These are phyloP conservation scores for Smutsia temminckii DNA, from an alignment of 2,797 vertebrate species.

Conservation along the genomic window DNA sequence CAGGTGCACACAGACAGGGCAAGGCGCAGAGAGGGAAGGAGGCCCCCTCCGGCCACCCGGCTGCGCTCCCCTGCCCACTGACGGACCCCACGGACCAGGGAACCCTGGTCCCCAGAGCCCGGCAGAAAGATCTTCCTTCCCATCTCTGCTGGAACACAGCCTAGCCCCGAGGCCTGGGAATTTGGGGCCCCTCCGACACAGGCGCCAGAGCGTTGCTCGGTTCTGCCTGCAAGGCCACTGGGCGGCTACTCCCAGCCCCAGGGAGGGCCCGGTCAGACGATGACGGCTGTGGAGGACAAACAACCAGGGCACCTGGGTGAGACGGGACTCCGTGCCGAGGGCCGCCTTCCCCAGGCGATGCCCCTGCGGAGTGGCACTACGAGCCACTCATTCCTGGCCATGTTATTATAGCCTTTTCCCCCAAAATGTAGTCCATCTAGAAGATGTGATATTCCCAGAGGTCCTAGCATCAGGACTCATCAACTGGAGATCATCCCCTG, in stretches of 20 bases:
- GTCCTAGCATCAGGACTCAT: accelerated
- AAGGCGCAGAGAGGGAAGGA: too few relatives aligned
- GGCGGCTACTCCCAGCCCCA: not conserved
- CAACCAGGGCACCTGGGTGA: accelerated
- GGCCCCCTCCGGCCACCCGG: accelerated
- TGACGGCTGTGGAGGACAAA: accelerated
- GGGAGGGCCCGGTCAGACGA: not conserved
- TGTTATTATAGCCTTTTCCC: not conserved
- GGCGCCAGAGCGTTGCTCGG: accelerated
- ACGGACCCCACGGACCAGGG: accelerated
- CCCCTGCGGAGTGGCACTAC: accelerated
- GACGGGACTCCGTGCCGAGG: accelerated
- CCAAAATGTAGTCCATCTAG: too few relatives aligned
- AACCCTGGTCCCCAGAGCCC: not conserved
- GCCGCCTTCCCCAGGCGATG: too few relatives aligned
- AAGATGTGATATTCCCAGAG: not conserved
- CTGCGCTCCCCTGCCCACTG: accelerated
- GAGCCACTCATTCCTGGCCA: not conserved
- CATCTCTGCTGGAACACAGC: not conserved
- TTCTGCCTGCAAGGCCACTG: accelerated
- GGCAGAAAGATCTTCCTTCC: not conserved
- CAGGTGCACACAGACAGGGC: accelerated
- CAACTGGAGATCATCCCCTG: accelerated
- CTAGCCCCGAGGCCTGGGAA: accelerated
- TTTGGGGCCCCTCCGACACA: accelerated